Evolutionary conservation across 2,888 invertebrate genomes (phyloP), one percentile per base, ranked within the genome.

Genomic region (Geotrupes spiniger): DNA sequence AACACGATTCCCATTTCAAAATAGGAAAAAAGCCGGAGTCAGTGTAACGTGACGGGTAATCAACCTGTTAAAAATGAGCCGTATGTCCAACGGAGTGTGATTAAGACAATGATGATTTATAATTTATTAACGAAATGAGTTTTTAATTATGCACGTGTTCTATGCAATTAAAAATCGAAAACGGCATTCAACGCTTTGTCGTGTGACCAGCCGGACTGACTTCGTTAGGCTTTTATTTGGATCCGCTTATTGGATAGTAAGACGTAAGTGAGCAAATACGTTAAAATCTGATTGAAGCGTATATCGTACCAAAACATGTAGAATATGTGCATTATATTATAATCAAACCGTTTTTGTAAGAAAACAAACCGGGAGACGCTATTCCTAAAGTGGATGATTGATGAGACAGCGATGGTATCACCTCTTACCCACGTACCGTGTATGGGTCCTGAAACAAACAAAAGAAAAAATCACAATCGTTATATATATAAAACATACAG

Each of bases 401-500:
- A 59, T 60, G 57, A 52, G 41, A 42, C 31, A 37, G 50, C 51
- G 57, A 59, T 58, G 51, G 51, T 59, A 59, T 59, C 56, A 58
- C 52, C 51, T 54, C 42, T 48, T 53, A 48, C 56, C 54, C 49
- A 70, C 79, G 76, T 72, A 81, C 81, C 80, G 80, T 79, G 63
- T 80, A 80, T 27, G 81, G 80, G 68, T 81, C 81, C 81, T 81
- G 80, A 65, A 81, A 81, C 79, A 79, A 79, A 72, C 61, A 72
- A 64, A 47, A 58, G 45, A 46, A 53, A 53, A 48, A 44, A 56
- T 52, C 41, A 53, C 14, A 14, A 40, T 14, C 46, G 26, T 46
- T 44, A 40, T 39, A 46, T 46, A 46, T 52, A 52, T 46, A 49
- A 46, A 40, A 41, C 41, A 44, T 43, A 51, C 27, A 42, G 31